phyloP scores from a whole-genome alignment of 2,888 invertebrate genomes.

The Tenthredo distinguenda region DNA sequence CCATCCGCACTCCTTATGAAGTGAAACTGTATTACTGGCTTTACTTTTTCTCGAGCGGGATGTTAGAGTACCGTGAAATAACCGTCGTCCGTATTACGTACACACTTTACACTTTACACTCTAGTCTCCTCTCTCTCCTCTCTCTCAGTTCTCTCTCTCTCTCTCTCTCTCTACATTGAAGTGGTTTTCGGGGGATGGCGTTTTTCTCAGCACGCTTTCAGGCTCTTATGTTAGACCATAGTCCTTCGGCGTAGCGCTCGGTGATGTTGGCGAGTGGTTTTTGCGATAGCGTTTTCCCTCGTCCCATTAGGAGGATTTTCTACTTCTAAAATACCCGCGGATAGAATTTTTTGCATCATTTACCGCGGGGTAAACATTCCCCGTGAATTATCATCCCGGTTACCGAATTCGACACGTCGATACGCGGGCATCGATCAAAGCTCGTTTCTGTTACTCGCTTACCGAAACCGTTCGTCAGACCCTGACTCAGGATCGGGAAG shows the following conservation, averaged over 20 bases:
- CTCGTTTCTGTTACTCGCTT: background rate
- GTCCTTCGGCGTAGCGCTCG: background rate
- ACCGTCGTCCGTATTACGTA: slow-evolving; percentile 26
- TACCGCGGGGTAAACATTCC: background rate
- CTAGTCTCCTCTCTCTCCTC: background rate
- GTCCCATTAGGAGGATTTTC: slow-evolving; percentile 20
- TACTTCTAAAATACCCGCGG: background rate
- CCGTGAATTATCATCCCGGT: too few species aligned
- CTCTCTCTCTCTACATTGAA: background rate
- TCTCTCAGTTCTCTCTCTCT: background rate
- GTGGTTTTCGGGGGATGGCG: slow-evolving; percentile 38
- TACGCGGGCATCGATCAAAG: background rate
- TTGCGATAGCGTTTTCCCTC: slow-evolving; percentile 20
- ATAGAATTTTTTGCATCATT: background rate
- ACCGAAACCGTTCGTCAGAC: background rate
- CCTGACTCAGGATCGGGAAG: background rate
- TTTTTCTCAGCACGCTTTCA: slow-evolving; percentile 37
- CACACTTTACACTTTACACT: slow-evolving; percentile 32
- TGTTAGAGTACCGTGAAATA: slow-evolving; percentile 37
- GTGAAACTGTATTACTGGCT: background rate
- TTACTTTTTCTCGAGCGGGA: background rate
- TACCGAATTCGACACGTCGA: background rate
- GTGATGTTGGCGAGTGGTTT: slow-evolving; percentile 39
- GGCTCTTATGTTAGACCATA: slow-evolving; percentile 25
- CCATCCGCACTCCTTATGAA: background rate